Conservation (phyloP, 2,797 vertebrate species). For the Enteromius unitaeniatus region DNA sequence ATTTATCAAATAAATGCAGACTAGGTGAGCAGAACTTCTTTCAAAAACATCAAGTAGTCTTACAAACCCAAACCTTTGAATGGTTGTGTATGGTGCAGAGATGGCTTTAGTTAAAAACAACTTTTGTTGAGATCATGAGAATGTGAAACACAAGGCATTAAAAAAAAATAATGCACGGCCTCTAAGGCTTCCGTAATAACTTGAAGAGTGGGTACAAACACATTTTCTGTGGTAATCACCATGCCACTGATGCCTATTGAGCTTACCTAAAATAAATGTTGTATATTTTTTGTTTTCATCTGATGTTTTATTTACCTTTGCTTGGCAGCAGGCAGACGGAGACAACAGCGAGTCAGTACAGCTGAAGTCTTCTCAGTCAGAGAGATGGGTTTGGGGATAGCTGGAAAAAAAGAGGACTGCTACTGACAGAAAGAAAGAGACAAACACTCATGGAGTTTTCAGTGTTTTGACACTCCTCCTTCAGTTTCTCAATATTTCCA, state of each 20-base stretch:
- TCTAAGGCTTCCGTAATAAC: not conserved
- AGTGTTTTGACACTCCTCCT: slow-evolving; percentile 24
- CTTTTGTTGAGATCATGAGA: not conserved
- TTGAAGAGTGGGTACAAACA: not conserved
- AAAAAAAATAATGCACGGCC: not conserved
- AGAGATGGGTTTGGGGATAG: slow-evolving; percentile 83
- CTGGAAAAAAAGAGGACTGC: not conserved
- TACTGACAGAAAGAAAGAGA: slow-evolving; percentile 37
- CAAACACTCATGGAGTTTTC: slow-evolving; percentile 12
- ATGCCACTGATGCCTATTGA: not conserved
- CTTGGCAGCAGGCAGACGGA: slow-evolving; percentile 83
- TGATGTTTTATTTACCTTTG: slow-evolving; percentile 44
- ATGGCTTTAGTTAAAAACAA: not conserved
- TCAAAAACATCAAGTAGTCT: not conserved
- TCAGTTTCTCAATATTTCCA: slow-evolving; percentile 15
- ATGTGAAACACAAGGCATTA: not conserved
- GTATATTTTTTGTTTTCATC: not conserved
- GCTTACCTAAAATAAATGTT: not conserved
- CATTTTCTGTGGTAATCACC: not conserved
- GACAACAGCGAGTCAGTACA: slow-evolving; percentile 94
- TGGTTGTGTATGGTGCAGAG: not conserved
- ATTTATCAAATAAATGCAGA: not conserved
- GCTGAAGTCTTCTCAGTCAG: slow-evolving; percentile 88
- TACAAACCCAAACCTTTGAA: not conserved
- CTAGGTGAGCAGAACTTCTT: not conserved